Conservation (phyloP, 2,113 vertebrate species). For the Thryonomys swinderianus region DNA sequence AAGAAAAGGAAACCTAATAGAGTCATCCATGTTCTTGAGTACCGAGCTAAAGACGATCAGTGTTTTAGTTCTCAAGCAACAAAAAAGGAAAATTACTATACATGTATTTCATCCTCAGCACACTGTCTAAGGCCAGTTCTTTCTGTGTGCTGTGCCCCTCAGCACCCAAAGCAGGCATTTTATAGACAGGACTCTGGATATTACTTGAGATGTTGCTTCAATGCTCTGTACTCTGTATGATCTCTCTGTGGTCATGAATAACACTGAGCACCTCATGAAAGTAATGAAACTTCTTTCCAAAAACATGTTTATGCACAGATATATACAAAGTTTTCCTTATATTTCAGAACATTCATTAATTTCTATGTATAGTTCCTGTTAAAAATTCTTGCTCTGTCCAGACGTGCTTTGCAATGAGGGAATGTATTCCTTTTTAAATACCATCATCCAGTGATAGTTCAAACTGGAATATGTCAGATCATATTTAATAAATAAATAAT, state of each 20-base stretch:
- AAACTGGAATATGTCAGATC: neutral
- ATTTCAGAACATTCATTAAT: neutral
- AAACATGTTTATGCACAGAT: neutral
- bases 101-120: neutral
- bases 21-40: neutral
- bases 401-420: neutral
- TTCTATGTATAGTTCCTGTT: neutral
- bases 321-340: neutral
- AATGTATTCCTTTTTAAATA: neutral
- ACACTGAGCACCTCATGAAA: constrained; percentile 15
- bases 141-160: neutral
- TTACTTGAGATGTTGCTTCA: constrained; percentile 14
- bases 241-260: neutral
- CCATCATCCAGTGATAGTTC: neutral
- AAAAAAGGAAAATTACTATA: neutral
- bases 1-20: neutral
- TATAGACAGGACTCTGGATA: neutral
- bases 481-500: neutral
- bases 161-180: neutral
- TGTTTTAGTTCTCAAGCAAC: neutral
- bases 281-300: neutral
- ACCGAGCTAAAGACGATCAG: neutral
- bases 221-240: neutral
- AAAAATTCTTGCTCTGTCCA: neutral
- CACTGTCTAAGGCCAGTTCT: neutral